Evolutionary conservation across 2,797 vertebrate species (phyloP).

Genomic region (Crax fasciolata): DNA sequence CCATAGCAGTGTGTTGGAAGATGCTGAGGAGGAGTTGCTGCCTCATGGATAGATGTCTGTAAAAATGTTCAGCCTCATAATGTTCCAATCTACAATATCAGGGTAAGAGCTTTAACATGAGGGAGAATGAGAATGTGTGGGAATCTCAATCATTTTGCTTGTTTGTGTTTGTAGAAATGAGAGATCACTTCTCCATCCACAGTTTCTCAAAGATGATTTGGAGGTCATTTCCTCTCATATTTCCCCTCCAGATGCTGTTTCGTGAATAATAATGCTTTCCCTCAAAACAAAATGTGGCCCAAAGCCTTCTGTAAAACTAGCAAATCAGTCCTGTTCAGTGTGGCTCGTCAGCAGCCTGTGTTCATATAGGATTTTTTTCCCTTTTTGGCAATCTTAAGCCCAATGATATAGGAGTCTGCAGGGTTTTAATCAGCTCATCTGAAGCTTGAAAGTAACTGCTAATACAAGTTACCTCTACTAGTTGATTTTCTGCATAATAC

Average conservation of each 20-base stretch:
- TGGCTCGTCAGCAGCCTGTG: not conserved
- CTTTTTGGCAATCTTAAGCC: not conserved
- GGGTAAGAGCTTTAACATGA: not conserved
- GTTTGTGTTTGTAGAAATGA: not conserved
- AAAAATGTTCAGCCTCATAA: not conserved
- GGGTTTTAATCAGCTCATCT: not conserved
- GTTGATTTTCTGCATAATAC: not conserved
- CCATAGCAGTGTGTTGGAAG: not conserved
- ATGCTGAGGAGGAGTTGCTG: not conserved
- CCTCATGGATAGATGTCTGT: not conserved
- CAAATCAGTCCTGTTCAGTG: not conserved
- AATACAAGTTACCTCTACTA: not conserved
- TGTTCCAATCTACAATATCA: not conserved
- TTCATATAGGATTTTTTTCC: not conserved
- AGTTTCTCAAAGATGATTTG: not conserved
- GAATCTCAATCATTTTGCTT: fast-evolving
- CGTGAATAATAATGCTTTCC: not conserved
- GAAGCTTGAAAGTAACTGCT: not conserved
- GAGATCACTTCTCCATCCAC: fast-evolving
- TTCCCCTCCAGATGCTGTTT: not conserved
- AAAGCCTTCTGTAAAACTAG: not conserved
- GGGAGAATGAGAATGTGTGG: not conserved
- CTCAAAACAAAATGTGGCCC: not conserved
- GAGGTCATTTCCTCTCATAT: not conserved
- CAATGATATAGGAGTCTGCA: not conserved